phyloP scores from a whole-genome alignment of 2,888 invertebrate genomes.

The Hoplodrina blanda region DNA sequence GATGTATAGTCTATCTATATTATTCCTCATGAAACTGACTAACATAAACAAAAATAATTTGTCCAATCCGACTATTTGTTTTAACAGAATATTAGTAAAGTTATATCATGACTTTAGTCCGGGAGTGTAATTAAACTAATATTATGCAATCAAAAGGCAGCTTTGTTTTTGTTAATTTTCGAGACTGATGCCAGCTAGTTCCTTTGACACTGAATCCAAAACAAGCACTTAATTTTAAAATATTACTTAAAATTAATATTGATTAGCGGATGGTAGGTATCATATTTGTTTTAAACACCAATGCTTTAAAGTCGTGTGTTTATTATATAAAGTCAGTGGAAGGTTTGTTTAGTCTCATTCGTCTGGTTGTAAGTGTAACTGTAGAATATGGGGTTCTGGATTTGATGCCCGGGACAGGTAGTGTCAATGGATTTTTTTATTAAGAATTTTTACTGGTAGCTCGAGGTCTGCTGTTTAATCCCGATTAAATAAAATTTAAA shows the following conservation, averaged over 20 bases:
- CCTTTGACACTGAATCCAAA: constrained; percentile 57
- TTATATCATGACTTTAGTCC: too few relatives aligned
- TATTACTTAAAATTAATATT: constrained; percentile 48
- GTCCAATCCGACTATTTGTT: too few relatives aligned
- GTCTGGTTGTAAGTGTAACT: too few relatives aligned
- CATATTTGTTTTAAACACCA: constrained; percentile 41
- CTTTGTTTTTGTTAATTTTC: constrained; percentile 55
- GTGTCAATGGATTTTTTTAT: neutral
- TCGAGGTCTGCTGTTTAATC: too few relatives aligned
- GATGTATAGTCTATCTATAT: too few relatives aligned
- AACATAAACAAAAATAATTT: too few relatives aligned
- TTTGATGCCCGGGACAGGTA: neutral
- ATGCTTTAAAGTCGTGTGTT: constrained; percentile 2
- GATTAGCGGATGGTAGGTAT: constrained; percentile 37
- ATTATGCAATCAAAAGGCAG: constrained; percentile 41
- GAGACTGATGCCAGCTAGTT: constrained; percentile 61
- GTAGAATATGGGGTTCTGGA: too few relatives aligned
- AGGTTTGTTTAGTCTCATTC: neutral
- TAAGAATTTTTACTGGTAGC: too few relatives aligned
- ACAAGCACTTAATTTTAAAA: constrained; percentile 55
- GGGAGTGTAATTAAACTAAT: constrained; percentile 1
- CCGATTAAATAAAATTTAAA: too few relatives aligned
- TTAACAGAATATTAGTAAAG: too few relatives aligned
- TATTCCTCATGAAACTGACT: too few relatives aligned
- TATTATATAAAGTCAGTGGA: neutral